phyloP scores from a whole-genome alignment of 1,140 invertebrate species.

The Oncopodura yosiiana region DNA sequence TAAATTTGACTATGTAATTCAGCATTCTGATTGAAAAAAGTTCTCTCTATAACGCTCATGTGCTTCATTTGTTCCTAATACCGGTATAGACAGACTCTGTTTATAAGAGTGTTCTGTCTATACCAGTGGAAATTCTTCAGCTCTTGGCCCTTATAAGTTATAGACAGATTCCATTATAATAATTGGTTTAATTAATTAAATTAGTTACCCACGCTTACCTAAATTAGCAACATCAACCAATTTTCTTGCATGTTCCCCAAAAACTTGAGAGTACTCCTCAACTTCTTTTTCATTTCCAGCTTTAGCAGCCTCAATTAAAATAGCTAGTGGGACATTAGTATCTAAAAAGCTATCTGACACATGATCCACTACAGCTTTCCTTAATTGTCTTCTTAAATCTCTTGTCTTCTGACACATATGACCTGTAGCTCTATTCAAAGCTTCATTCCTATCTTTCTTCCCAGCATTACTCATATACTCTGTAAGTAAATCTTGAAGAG shows the following conservation, averaged over 20 bases:
- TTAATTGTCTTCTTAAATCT: conserved; percentile 50
- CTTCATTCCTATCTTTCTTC: conserved; percentile 45
- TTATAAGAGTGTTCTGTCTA: too few species aligned
- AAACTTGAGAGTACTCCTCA: conserved; percentile 40
- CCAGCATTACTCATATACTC: conserved; percentile 53
- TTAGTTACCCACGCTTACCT: neutral
- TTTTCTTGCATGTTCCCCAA: conserved; percentile 53
- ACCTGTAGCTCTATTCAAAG: conserved; percentile 49
- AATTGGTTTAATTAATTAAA: too few species aligned
- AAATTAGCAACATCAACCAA: conserved; percentile 46
- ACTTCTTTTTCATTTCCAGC: conserved; percentile 49
- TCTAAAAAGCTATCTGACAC: conserved; percentile 46
- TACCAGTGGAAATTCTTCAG: too few species aligned
- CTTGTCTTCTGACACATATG: conserved; percentile 52
- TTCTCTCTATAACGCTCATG: neutral
- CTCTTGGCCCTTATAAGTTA: too few species aligned
- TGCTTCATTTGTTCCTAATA: too few species aligned
- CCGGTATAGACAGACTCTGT: too few species aligned
- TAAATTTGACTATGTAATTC: neutral
- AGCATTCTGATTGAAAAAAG: neutral
- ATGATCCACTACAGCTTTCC: conserved; percentile 59
- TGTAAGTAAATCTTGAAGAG: conserved; percentile 54
- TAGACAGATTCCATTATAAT: too few species aligned
- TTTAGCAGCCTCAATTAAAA: conserved; percentile 52
- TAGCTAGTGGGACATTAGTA: conserved; percentile 52